phyloP scores from a whole-genome alignment of 1,140 invertebrate genomes.

The Drosophila subobscura region DNA sequence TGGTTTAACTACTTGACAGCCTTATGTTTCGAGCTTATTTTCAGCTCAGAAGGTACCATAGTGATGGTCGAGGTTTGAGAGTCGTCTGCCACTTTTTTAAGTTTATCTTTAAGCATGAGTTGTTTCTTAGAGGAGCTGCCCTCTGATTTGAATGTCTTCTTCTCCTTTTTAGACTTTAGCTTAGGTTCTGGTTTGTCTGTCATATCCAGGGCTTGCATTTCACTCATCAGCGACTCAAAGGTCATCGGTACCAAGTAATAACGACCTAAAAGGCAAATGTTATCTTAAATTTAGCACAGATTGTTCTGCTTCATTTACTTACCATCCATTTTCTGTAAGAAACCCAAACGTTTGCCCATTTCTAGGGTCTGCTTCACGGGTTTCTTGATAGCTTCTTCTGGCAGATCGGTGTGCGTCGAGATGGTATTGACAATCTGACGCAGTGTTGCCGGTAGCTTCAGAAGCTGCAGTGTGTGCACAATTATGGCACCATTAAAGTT shows the following conservation, averaged over 20 bases:
- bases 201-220: conserved; percentile 11
- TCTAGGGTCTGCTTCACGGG: conserved; percentile 63
- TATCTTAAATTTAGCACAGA: not conserved
- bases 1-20: too few relatives aligned
- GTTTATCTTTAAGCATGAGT: not conserved
- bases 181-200: conserved; percentile 1
- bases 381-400: conserved; percentile 38
- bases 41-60: too few relatives aligned
- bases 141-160: conserved; percentile 9
- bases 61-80: too few relatives aligned
- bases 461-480: conserved; percentile 50
- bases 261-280: conserved; percentile 19
- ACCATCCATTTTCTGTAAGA: conserved; percentile 62
- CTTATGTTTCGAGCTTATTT: too few relatives aligned
- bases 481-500: conserved; percentile 72
- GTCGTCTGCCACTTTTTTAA: not conserved
- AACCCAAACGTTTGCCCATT: conserved; percentile 52
- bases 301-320: not conserved
- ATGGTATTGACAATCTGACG: conserved; percentile 58
- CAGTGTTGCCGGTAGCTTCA: conserved; percentile 57
- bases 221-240: conserved; percentile 34
- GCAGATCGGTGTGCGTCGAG: conserved; percentile 50
- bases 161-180: conserved; percentile 6
- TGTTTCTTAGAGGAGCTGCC: conserved; percentile 2
- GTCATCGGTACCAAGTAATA: conserved; percentile 54